Base-by-base conservation (phyloP, 2,797 vertebrate genomes). In the Xerus rutilus region DNA sequence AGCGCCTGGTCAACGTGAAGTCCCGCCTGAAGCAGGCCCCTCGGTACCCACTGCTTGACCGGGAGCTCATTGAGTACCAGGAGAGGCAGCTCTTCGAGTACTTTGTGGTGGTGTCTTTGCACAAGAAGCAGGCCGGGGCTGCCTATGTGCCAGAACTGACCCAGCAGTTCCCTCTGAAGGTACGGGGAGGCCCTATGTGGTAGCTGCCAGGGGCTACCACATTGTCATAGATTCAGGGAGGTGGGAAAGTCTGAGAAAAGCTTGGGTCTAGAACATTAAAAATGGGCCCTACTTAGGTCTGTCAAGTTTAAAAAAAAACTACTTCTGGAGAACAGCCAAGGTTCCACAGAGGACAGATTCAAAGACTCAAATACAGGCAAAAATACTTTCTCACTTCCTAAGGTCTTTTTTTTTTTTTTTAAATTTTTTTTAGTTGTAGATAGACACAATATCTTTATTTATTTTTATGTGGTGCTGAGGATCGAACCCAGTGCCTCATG, bases 91-190 rank as follows among this genome's bases (percentile, higher is more conserved):
- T 99, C 57, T 99, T 99, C 45, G 99, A 99, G 91, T 99, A 99
- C 95, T 99, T 99, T 0, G 98, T 99, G 0, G 99, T 99, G 7
- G 99, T 99, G 92, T 99, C 99, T 0, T 97, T 99, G 98, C 99
- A 99, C 97, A 99, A 98, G 98, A 99, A 99, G 72, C 99, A 99
- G 97, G 97, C 98, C 0, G 98, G 99, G 4, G 98, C 97, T 52
- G 98, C 98, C 28, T 99, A 99, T 1, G 95, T 99, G 91, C 99
- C 99, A 0, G 99, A 99, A 86, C 99, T 99, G 98, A 99, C 99
- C 0, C 99, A 99, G 97, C 99, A 99, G 98, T 99, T 99, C 94
- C 99, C 99, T 0, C 92, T 98, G 67, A 99, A 99, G 99, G 99
- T 99, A 95, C 0, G 30, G 14, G 73, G 35, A 9, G 1, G 43